phyloP scores from a whole-genome alignment of 2,888 invertebrate species.

The Apoda limacodes region DNA sequence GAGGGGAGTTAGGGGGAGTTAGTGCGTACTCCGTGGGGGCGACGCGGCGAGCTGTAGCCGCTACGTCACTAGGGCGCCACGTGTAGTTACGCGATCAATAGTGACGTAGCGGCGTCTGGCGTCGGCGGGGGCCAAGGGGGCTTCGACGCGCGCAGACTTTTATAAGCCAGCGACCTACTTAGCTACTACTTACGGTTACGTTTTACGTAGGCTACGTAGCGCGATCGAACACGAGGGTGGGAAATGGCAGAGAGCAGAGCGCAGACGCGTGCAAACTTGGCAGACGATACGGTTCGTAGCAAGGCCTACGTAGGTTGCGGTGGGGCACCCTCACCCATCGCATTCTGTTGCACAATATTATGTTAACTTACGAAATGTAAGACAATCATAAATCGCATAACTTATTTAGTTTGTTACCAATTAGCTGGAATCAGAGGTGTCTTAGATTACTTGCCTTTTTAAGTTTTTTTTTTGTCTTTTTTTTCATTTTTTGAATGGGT shows the following conservation, averaged over 20 bases:
- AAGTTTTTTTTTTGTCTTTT: too few relatives aligned
- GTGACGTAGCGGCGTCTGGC: conserved; percentile 41
- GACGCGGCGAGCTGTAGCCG: conserved; percentile 34
- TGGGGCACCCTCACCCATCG: conserved; percentile 25
- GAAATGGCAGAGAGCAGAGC: conserved; percentile 21
- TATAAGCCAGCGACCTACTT: conserved; percentile 44
- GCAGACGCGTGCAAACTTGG: conserved; percentile 35
- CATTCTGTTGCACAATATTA: conserved; percentile 25
- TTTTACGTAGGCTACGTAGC: conserved; percentile 63
- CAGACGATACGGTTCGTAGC: conserved; percentile 30
- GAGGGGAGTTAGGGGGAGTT: conserved; percentile 21
- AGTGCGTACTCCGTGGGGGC: conserved; percentile 24
- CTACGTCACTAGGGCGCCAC: conserved; percentile 55
- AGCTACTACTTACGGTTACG: conserved; percentile 45
- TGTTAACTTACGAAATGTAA: not conserved
- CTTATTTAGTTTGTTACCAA: too few relatives aligned
- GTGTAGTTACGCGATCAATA: conserved; percentile 65
- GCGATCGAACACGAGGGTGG: conserved; percentile 46
- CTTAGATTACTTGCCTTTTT: too few relatives aligned
- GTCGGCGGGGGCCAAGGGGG: conserved; percentile 18
- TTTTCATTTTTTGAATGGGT: too few relatives aligned
- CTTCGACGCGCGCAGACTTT: conserved; percentile 49
- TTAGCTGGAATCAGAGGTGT: too few relatives aligned
- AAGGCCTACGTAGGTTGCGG: conserved; percentile 34
- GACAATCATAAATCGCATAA: not conserved